Evolutionary conservation across 2,113 vertebrate genomes (phyloP).

Genomic region (Clupea harengus): DNA sequence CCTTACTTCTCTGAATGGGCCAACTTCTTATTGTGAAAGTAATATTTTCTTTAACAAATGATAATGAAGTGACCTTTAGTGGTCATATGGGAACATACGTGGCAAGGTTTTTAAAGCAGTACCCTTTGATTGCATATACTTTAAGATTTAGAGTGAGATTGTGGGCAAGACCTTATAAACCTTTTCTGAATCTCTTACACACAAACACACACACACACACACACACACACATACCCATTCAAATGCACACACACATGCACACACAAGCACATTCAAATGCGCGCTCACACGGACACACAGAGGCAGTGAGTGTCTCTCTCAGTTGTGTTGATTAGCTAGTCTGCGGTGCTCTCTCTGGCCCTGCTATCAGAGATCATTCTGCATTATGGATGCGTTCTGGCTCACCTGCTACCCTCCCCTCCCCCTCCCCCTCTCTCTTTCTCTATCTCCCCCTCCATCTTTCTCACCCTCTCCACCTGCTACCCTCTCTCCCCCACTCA

Average conservation of each 20-base stretch:
- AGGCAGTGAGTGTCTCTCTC: not conserved
- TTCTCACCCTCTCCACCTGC: not conserved
- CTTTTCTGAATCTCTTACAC: not conserved
- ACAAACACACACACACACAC: not conserved
- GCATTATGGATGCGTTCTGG: conserved; percentile 10
- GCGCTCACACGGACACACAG: not conserved
- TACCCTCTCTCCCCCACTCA: not conserved
- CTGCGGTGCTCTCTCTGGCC: not conserved
- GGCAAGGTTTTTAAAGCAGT: not conserved
- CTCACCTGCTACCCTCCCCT: not conserved
- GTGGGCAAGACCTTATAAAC: not conserved
- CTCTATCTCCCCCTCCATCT: not conserved
- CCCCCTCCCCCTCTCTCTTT: conserved; percentile 4
- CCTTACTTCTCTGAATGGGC: not conserved
- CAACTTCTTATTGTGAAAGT: not conserved
- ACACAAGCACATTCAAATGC: not conserved
- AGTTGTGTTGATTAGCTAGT: not conserved
- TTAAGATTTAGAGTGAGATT: not conserved
- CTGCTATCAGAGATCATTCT: conserved; percentile 15
- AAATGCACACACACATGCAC: not conserved
- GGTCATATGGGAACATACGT: not conserved
- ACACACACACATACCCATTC: not conserved
- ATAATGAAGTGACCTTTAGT: conserved; percentile 8
- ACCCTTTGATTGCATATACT: not conserved
- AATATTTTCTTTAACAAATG: not conserved